These are phyloP conservation scores for Ophion obscuratus DNA, from an alignment of 2,888 invertebrate species.

Conservation along the genomic window DNA sequence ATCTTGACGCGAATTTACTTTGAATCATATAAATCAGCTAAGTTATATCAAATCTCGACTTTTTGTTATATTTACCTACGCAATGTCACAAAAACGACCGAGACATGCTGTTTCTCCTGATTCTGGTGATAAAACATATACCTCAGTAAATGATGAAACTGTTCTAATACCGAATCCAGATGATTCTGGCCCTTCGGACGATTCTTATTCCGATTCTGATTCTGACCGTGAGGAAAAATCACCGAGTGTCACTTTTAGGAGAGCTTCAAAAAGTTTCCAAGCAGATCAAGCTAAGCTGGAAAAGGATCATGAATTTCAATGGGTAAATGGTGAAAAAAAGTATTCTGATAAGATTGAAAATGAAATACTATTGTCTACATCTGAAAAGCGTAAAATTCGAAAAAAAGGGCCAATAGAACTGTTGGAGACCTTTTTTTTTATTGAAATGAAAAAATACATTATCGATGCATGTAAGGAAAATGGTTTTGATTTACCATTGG, in stretches of 20 bases:
- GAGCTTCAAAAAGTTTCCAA: neutral
- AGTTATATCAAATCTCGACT: conserved; percentile 1
- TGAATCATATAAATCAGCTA: neutral
- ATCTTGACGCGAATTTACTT: neutral
- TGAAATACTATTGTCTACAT: conserved; percentile 46
- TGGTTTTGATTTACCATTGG: conserved; percentile 53
- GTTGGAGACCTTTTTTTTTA: conserved; percentile 65
- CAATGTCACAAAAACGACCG: conserved; percentile 53
- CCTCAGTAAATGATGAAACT: conserved; percentile 38
- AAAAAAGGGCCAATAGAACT: conserved; percentile 45
- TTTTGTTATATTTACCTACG: conserved; percentile 9
- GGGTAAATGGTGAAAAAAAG: conserved; percentile 59
- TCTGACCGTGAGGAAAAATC: neutral
- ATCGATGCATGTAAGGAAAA: conserved; percentile 65
- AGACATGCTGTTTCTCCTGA: conserved; percentile 30
- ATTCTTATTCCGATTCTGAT: conserved; percentile 56
- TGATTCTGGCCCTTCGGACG: conserved; percentile 58
- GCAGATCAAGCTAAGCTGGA: conserved; percentile 1
- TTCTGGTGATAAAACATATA: conserved; percentile 52
- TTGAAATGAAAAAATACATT: conserved; percentile 66
- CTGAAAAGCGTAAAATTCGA: neutral
- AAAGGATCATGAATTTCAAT: conserved; percentile 54
- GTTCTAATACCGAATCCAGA: conserved; percentile 55
- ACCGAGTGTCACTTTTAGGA: conserved; percentile 14
- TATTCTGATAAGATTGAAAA: conserved; percentile 45